These are phyloP conservation scores for Drosophila monieri DNA, from an alignment of 2,888 invertebrate species.

Conservation along the genomic window DNA sequence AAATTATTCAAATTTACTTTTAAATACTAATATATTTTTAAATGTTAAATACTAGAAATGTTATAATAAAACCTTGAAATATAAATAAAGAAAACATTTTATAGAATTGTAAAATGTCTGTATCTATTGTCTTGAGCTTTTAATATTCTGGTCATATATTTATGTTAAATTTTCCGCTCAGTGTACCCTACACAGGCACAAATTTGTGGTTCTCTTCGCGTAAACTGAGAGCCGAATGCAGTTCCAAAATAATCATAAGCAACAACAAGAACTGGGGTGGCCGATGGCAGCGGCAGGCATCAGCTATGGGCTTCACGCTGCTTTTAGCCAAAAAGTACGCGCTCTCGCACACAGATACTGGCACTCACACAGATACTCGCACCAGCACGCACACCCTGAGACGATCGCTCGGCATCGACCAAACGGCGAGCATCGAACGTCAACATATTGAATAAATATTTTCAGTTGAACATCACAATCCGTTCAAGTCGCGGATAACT, in stretches of 20 bases:
- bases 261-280: slow-evolving; percentile 24
- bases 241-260: slow-evolving; percentile 58
- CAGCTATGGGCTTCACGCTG: slow-evolving; percentile 43
- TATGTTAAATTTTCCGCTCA: not conserved
- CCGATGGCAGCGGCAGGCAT: slow-evolving; percentile 28
- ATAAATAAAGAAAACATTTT: no score
- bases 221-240: slow-evolving; percentile 55
- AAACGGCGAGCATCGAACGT: slow-evolving; percentile 79
- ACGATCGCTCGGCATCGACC: slow-evolving; percentile 66
- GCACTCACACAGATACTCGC: slow-evolving; percentile 48
- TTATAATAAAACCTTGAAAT: no score
- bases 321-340: slow-evolving; percentile 61
- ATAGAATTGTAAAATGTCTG: no score
- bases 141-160: no score
- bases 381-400: slow-evolving; percentile 46
- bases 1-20: no score
- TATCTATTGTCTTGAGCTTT: no score
- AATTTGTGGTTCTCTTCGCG: slow-evolving; percentile 14
- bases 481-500: slow-evolving; percentile 85
- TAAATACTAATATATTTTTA: no score
- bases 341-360: slow-evolving; percentile 41
- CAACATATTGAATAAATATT: slow-evolving; percentile 84
- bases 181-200: slow-evolving; percentile 14
- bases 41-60: no score
- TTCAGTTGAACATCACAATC: slow-evolving; percentile 85